Percentiles rank a stretch among this genome's conserved stretches.
These are phyloP conservation scores for Cremastobaeus sp. DNA, from an alignment of 2,888 invertebrate genomes.

Conservation along the genomic window DNA sequence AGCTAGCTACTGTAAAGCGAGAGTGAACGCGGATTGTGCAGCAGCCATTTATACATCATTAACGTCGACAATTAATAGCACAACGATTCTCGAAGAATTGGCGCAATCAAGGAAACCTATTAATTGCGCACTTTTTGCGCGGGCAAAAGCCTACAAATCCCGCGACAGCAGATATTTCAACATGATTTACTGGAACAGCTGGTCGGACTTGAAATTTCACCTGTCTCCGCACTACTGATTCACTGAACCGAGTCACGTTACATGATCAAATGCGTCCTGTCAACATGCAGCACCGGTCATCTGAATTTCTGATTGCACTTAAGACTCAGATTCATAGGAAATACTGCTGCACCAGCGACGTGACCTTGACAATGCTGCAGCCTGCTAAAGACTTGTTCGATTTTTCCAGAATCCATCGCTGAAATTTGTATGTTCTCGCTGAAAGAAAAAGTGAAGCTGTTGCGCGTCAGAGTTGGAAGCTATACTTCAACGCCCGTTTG, in stretches of 20 bases:
- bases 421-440: background rate
- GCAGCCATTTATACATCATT: slow-evolving; percentile 67
- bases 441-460: background rate
- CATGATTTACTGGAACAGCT: slow-evolving; percentile 46
- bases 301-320: slow-evolving; percentile 22
- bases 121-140: slow-evolving; percentile 43
- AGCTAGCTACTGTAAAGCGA: slow-evolving; percentile 50
- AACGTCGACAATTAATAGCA: slow-evolving; percentile 69
- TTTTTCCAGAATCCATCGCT: too few species aligned
- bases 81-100: slow-evolving; percentile 60
- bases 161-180: slow-evolving; percentile 35
- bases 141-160: slow-evolving; percentile 38
- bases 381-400: background rate
- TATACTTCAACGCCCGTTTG: slow-evolving; percentile 20
- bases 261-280: slow-evolving; percentile 19
- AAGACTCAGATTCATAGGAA: background rate
- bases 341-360: too few species aligned
- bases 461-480: slow-evolving; percentile 20
- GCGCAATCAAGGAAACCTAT: slow-evolving; percentile 58
- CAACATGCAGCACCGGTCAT: slow-evolving; percentile 12
- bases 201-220: slow-evolving; percentile 40
- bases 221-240: slow-evolving; percentile 37
- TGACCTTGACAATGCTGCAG: slow-evolving; percentile 11
- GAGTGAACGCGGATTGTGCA: slow-evolving; percentile 1
- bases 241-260: slow-evolving; percentile 51